Evolutionary conservation across 2,888 invertebrate species (phyloP), one percentile per base, ranked within the genome.

Genomic region (Lithophane ornitopus): DNA sequence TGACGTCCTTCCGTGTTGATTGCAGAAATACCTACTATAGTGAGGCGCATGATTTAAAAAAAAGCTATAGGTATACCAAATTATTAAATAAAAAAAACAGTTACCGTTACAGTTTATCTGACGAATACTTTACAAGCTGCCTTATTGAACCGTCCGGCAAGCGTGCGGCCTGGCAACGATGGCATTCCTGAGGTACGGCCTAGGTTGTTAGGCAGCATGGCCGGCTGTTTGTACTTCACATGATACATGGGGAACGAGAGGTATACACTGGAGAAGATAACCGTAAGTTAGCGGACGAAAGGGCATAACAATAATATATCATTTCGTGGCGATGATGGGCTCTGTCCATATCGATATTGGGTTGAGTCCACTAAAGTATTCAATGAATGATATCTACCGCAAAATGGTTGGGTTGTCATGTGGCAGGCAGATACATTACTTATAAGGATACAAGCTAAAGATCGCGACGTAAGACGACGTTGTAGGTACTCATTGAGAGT

Each of bases 161-260:
- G 94, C 0, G 97, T 97, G 70, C 97, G 95, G 22, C 95, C 93
- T 0, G 97, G 97, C 61, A 97, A 88, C n/a, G 95, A 90, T 0
- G 97, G 97, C 26, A 96, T 90, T 26, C 93, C 94, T 62, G 94
- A 94, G 0, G 96, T 96, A 46, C 97, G 95, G 34, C 97, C 97
- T 41, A 94, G 91, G 12, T 93, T 96, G 49, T 94, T 90, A 0
- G 97, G 97, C 56, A 97, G 87, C n/a, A 97, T 97, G 28, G 93
- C 77, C 0, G 97, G 97, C 87, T 97, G 95, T 89, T 97, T 97
- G 89, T 97, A 97, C 84, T 97, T 96, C 68, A 97, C 96, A 86
- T 97, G 97, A 88, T 94, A 97, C 87, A 93, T 94, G 26, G 97
- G 97, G 92, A 95, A 97, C 76, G 96, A 95, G 70, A 97, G 90